These are phyloP conservation scores for Taxidea taxus DNA, from an alignment of 2,113 vertebrate genomes.

Conservation along the genomic window DNA sequence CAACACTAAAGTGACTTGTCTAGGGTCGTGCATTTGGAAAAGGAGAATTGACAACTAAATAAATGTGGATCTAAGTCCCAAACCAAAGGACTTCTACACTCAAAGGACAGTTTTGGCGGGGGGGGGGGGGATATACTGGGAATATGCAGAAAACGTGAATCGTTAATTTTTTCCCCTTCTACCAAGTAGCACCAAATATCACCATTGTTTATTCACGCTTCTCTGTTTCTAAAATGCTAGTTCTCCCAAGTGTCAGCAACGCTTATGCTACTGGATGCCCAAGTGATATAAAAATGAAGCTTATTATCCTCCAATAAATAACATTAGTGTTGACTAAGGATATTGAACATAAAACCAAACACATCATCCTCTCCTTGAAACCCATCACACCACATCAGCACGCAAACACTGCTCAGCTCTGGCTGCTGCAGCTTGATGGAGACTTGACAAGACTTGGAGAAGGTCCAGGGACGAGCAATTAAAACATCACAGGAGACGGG, in stretches of 20 bases:
- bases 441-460: constrained; percentile 53
- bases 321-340: neutral
- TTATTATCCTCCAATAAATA: neutral
- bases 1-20: neutral
- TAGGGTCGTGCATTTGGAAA: neutral
- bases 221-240: neutral
- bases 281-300: neutral
- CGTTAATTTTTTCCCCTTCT: neutral
- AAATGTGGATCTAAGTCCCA: neutral
- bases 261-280: neutral
- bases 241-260: neutral
- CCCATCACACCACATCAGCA: neutral
- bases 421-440: constrained; percentile 1
- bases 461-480: constrained; percentile 27
- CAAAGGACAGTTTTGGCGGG: neutral
- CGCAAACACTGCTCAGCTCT: neutral
- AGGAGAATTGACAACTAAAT: neutral
- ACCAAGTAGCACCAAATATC: neutral
- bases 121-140: neutral
- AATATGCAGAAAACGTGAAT: neutral
- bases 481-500: constrained; percentile 6
- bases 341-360: neutral
- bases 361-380: constrained; percentile 1
- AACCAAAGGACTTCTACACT: neutral
- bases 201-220: neutral